These are phyloP conservation scores for Aptenodytes patagonicus DNA, from an alignment of 2,113 vertebrate genomes.

Conservation along the genomic window DNA sequence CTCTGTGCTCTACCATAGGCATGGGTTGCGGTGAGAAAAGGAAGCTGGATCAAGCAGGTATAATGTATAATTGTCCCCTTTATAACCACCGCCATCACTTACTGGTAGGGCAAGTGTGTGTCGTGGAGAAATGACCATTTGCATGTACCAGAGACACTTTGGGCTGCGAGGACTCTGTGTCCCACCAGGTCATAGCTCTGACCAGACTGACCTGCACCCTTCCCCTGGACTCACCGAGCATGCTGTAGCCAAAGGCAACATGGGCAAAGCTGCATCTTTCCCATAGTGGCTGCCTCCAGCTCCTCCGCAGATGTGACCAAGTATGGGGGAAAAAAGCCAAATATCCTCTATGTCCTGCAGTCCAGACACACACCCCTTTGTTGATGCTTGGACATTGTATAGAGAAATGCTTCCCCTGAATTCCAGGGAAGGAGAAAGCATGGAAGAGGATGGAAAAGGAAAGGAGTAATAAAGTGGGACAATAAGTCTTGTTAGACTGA, in stretches of 20 bases:
- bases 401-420: background rate
- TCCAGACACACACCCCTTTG: background rate
- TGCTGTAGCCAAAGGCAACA: background rate
- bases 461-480: background rate
- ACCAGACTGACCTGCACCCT: background rate
- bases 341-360: background rate
- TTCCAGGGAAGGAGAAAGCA: background rate
- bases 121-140: background rate
- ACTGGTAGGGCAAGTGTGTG: background rate
- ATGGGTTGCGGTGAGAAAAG: background rate
- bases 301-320: background rate
- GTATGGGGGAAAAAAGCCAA: background rate
- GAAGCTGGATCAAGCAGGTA: background rate
- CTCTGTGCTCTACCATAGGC: background rate
- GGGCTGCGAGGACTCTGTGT: background rate
- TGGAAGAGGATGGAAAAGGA: background rate
- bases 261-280: background rate
- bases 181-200: background rate
- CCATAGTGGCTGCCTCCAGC: background rate
- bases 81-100: background rate
- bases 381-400: background rate
- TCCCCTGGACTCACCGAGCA: accelerated
- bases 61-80: background rate
- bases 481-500: background rate
- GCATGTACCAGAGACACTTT: background rate